Percentiles rank a stretch among this genome's conserved stretches.
Conservation (phyloP, 2,113 vertebrate genomes). For the Excalfactoria chinensis region DNA sequence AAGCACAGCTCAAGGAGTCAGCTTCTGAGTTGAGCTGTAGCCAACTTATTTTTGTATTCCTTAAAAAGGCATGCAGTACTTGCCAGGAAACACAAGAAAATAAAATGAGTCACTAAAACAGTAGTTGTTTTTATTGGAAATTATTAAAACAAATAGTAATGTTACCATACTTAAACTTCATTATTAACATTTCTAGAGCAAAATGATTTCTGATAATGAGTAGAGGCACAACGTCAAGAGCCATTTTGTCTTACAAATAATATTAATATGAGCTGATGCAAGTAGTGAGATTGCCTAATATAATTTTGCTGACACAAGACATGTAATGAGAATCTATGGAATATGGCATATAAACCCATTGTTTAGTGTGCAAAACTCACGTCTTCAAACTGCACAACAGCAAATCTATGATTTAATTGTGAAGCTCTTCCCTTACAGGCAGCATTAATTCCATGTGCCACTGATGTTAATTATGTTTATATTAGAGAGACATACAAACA, state of each 20-base stretch:
- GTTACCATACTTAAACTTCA: slow-evolving; percentile 67
- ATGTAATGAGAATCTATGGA: slow-evolving; percentile 68
- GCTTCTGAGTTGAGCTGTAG: slow-evolving; percentile 25
- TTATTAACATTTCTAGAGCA: slow-evolving; percentile 59
- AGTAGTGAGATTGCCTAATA: slow-evolving; percentile 61
- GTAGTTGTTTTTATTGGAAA: slow-evolving; percentile 50
- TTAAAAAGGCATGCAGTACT: slow-evolving; percentile 28
- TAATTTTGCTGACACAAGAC: slow-evolving; percentile 62
- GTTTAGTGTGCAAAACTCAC: slow-evolving; percentile 59
- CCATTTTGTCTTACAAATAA: slow-evolving; percentile 23
- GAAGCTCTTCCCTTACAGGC: slow-evolving; percentile 63
- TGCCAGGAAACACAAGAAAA: slow-evolving; percentile 63
- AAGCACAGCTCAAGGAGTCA: not conserved
- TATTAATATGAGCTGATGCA: slow-evolving; percentile 50
- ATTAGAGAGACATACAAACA: not conserved
- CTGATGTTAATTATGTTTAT: slow-evolving; percentile 17
- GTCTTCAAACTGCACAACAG: slow-evolving; percentile 26
- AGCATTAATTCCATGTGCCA: slow-evolving; percentile 51
- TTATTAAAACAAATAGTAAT: slow-evolving; percentile 55
- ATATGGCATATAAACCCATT: slow-evolving; percentile 44
- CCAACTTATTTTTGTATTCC: slow-evolving; percentile 17
- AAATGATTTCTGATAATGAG: slow-evolving; percentile 47
- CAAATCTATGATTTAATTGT: slow-evolving; percentile 66
- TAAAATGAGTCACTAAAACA: slow-evolving; percentile 56
- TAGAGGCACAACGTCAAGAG: slow-evolving; percentile 6